Base-by-base conservation (phyloP, 2,797 vertebrate species). In the Caiman crocodilus region DNA sequence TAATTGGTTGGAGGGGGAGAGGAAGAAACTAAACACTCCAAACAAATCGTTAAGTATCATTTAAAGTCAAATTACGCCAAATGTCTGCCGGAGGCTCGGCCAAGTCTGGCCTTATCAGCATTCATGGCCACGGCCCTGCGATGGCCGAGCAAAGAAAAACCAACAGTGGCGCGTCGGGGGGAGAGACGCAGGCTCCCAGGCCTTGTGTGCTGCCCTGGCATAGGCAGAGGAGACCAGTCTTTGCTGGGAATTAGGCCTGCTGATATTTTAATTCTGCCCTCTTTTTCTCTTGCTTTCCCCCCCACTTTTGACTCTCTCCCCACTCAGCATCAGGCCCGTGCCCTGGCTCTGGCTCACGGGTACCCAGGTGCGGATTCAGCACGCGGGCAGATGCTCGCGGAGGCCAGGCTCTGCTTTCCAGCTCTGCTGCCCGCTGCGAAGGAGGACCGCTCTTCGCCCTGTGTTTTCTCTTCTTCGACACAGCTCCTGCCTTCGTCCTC, bases 91-190 rank as follows among this genome's bases (percentile, higher is more conserved):
- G 93, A 92, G 89, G 61, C 82, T 92, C 81, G 75, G 92, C 94
- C 95, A 97, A 95, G 79, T 90, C 88, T 87, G 92, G 84, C 50
- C 55, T 97, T 86, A 94, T 96, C 93, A 94, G 61, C 87, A 97
- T 97, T 96, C 95, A 94, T 28, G 50, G 67, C 81, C 75, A 89
- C 81, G 71, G 93, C 56, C 69, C 84, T 8, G 4, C 82, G 61
- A 92, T 77, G 94, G 90, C 91, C 0, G 0, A 90, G 59, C 78
- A 85, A 85, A 89, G 50, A 79, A 14, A 82, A 80, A 93, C 14
- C 55, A 60, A 3, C 25, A 23, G 64, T 86, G 6, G 82, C 94
- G 28, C 15, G 50, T 50, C 73, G 91, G 14, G 26, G 1, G 5
- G 18, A 30, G 56, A 92, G 81, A 89, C 23, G 21, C 30, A 76